phyloP scores from a whole-genome alignment of 2,888 invertebrate species.

The Therioaphis trifolii region DNA sequence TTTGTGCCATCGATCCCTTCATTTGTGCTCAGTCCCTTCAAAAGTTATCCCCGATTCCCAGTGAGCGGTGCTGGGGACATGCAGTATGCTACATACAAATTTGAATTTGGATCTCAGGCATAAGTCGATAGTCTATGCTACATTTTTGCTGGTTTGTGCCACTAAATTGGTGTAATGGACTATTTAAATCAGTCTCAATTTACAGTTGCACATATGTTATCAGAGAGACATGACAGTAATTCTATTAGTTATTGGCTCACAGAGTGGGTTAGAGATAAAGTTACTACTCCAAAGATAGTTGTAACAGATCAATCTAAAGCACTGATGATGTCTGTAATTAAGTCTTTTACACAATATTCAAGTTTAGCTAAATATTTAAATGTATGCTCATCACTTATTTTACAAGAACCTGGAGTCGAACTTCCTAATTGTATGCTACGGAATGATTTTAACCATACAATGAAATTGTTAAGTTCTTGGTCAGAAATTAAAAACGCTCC shows the following conservation, averaged over 20 bases:
- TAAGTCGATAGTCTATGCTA: too few relatives aligned
- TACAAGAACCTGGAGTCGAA: constrained; percentile 2
- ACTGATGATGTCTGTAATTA: constrained; percentile 48
- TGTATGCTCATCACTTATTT: constrained; percentile 53
- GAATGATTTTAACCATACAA: constrained; percentile 61
- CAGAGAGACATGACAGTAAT: constrained; percentile 60
- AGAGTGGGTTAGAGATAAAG: constrained; percentile 57
- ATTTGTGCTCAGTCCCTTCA: too few relatives aligned
- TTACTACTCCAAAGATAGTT: constrained; percentile 49
- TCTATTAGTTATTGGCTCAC: constrained; percentile 61
- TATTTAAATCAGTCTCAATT: constrained; percentile 53
- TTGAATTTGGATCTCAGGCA: too few relatives aligned
- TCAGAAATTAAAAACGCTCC: constrained; percentile 43
- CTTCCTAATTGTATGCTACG: constrained; percentile 57
- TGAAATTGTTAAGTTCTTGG: constrained; percentile 56
- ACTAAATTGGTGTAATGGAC: constrained; percentile 54
- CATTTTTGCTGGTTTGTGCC: too few relatives aligned
- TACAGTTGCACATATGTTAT: constrained; percentile 62
- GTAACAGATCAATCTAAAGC: constrained; percentile 56
- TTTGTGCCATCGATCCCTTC: too few relatives aligned
- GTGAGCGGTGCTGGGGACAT: too few relatives aligned
- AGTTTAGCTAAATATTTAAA: constrained; percentile 40
- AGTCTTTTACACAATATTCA: constrained; percentile 50
- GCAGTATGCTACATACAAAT: too few relatives aligned
- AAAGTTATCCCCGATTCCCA: too few relatives aligned